These are phyloP conservation scores for Drosophila hydei DNA, from an alignment of 1,140 invertebrate genomes.

Conservation along the genomic window DNA sequence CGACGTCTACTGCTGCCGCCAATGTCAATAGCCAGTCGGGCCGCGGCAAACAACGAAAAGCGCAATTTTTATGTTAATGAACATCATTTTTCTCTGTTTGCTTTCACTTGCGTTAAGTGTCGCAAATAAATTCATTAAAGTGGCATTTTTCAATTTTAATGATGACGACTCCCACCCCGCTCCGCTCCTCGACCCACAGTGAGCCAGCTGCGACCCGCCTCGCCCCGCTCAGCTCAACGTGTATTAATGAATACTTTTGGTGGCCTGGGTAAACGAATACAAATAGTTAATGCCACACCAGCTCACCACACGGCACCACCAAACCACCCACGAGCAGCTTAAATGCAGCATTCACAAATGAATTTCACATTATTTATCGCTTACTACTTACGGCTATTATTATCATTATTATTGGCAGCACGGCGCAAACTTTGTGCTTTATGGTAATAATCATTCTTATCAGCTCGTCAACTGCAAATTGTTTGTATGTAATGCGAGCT, in stretches of 20 bases:
- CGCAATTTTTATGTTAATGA: conserved; percentile 78
- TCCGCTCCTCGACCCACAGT: background rate
- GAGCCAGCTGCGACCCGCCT: background rate
- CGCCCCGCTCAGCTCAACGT: background rate
- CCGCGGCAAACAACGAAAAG: conserved; percentile 33
- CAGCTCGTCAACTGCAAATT: conserved; percentile 37
- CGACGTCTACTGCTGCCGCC: background rate
- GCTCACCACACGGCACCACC: no score
- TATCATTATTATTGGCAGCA: conserved; percentile 20
- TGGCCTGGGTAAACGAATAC: conserved; percentile 52
- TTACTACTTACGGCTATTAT: conserved; percentile 32
- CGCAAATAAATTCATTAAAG: conserved; percentile 83
- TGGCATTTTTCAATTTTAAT: conserved; percentile 82
- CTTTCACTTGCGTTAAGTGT: conserved; percentile 77
- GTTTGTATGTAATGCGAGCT: conserved; percentile 23
- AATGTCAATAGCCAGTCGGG: conserved; percentile 27
- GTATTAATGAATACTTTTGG: conserved; percentile 43
- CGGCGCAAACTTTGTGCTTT: conserved; percentile 25
- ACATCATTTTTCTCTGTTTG: conserved; percentile 79
- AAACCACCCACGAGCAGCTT: conserved; percentile 14
- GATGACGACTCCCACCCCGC: conserved; percentile 34
- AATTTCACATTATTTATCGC: conserved; percentile 69
- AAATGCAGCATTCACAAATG: conserved; percentile 56
- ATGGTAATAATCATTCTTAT: conserved; percentile 37
- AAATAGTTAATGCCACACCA: conserved; percentile 36